A percentile compares a stretch with the other conserved stretches of the same genome.
Conservation (phyloP, 2,113 vertebrate genomes). For the Phaethon lepturus region DNA sequence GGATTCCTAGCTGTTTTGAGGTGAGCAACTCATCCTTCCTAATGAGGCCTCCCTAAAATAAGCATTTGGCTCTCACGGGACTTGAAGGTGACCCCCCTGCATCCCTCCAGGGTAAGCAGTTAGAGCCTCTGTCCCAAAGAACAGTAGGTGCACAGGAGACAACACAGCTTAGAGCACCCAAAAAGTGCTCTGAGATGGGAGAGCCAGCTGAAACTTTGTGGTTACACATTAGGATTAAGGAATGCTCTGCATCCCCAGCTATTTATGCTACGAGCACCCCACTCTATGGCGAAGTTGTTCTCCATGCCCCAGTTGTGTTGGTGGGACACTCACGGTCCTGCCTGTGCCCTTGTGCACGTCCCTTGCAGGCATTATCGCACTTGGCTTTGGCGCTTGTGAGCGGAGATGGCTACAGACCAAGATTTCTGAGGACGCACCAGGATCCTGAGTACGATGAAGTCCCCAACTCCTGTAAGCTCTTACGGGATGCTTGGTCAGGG, state of each 20-base stretch:
- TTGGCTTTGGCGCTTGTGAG: background rate
- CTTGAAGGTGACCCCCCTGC: background rate
- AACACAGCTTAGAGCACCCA: background rate
- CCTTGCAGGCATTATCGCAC: accelerated
- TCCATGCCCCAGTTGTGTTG: accelerated
- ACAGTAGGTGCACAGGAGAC: too few relatives aligned
- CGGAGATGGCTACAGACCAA: background rate
- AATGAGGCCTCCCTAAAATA: background rate
- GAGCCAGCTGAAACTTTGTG: background rate
- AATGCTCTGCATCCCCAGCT: background rate
- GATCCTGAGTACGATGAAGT: too few relatives aligned
- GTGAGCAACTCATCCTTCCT: background rate
- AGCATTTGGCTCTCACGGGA: accelerated
- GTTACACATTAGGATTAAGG: accelerated
- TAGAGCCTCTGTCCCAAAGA: background rate
- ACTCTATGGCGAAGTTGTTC: too few relatives aligned
- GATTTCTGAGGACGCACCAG: background rate
- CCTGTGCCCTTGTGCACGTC: accelerated
- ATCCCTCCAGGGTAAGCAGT: background rate
- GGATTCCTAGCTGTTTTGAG: background rate
- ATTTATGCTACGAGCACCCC: background rate
- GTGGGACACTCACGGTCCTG: accelerated
- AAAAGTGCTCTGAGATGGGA: background rate
- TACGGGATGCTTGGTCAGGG: accelerated
- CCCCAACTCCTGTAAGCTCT: background rate